Evolutionary conservation across 1,140 invertebrate genomes (phyloP), one percentile per base, ranked within the genome.

Genomic region (Heliconius congener): DNA sequence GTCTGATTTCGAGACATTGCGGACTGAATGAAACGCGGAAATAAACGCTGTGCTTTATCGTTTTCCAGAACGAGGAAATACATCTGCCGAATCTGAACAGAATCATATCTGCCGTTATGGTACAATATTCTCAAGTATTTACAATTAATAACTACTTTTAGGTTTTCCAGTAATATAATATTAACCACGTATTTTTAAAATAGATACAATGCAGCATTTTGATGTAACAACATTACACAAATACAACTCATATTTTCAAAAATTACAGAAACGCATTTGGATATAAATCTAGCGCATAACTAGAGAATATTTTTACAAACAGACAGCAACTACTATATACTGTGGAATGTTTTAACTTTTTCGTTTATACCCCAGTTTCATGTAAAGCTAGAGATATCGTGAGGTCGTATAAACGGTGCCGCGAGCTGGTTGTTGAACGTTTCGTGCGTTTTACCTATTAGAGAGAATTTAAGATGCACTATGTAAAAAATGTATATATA

Each of bases 341-440:
- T 57, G 55, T 27, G 37, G 19, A 74, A 57, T n/a, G 27, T 60
- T 18, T 74, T 37, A 57, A 30, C 27, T 74, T 37, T 74, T 74
- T 74, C 72, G 71, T 73, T 60, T 74, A 74, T 60, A 37, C n/a
- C 34, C 27, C 19, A 1, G 34, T 18, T 74, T 34, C 34, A 55
- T 74, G 73, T 30, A n/a, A 74, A 46, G 71, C n/a, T 66, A 66
- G 60, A 66, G 27, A 66, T 66, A 30, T 66, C 60, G 27, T 57
- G n/a, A 23, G 19, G n/a, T 9, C 55, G n/a, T 66, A 66, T 66
- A 66, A 66, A 66, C 55, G 55, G 18, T 23, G n/a, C n/a, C 55
- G 3, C 55, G 55, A 60, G 55, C n/a, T 60, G 55, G 3, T 27
- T 60, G 55, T 30, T 30, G 27, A 30, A 66, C n/a, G 23, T 66